Conservation (phyloP, 2,113 vertebrate species). For the Uropsilus gracilis region DNA sequence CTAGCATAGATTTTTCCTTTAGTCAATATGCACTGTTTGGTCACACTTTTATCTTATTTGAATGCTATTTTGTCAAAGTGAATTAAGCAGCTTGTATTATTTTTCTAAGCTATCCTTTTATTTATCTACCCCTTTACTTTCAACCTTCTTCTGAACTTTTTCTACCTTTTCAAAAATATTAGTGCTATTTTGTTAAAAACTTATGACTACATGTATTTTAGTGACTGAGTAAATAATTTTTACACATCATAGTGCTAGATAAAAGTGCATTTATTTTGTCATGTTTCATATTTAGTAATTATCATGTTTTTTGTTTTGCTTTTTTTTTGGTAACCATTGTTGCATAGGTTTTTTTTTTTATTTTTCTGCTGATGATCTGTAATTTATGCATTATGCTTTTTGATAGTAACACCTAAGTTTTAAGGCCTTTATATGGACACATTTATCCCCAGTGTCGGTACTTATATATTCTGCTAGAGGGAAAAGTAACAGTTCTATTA, state of each 20-base stretch:
- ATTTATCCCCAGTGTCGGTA: neutral
- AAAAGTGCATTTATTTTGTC: neutral
- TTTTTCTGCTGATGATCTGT: neutral
- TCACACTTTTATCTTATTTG: neutral
- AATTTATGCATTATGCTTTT: neutral
- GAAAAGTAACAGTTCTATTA: neutral
- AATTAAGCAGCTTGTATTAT: neutral
- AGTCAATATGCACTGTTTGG: neutral
- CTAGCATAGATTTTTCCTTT: neutral
- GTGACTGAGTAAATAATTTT: neutral
- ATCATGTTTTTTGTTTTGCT: neutral
- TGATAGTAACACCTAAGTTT: neutral
- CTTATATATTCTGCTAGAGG: neutral
- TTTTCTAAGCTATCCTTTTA: neutral
- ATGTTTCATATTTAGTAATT: neutral
- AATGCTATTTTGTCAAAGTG: neutral
- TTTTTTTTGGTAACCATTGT: neutral
- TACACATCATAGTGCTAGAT: neutral
- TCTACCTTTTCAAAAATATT: neutral
- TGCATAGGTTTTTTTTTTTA: neutral
- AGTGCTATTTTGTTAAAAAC: neutral
- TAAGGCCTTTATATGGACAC: neutral
- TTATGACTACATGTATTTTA: neutral
- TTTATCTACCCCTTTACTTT: neutral
- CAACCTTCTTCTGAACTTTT: neutral